Evolutionary conservation across 2,113 vertebrate genomes (phyloP).

Genomic region (Corydoras sp.): DNA sequence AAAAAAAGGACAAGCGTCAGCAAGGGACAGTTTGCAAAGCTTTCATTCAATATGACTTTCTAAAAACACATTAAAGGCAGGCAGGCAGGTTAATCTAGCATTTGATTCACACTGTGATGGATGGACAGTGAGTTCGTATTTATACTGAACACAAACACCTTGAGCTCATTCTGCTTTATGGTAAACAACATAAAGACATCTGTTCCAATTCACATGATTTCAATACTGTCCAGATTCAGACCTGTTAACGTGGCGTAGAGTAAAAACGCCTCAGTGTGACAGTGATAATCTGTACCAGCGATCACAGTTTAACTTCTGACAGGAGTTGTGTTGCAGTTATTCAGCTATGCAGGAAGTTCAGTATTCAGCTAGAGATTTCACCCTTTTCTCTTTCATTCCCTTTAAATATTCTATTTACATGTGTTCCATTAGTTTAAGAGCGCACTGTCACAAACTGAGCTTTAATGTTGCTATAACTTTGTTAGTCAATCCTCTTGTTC

Average conservation of each 20-base stretch:
- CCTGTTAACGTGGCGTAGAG: constrained; percentile 3
- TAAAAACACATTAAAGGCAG: constrained; percentile 23
- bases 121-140: constrained; percentile 11
- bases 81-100: constrained; percentile 5
- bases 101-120: neutral
- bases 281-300: constrained; percentile 4
- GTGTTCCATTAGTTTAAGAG: neutral
- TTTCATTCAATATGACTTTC: constrained; percentile 29
- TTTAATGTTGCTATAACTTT: no score
- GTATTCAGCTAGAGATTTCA: no score
- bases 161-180: constrained; percentile 34
- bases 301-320: constrained; percentile 17
- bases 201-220: constrained; percentile 5
- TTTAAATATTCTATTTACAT: constrained; percentile 51
- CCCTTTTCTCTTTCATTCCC: no score
- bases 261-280: constrained; percentile 13
- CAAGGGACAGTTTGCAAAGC: constrained; percentile 9
- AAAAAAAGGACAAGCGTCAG: constrained; percentile 8
- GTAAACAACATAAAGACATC: constrained; percentile 28
- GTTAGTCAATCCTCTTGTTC: neutral
- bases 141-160: constrained; percentile 26
- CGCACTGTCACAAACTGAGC: no score
- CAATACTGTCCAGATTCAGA: constrained; percentile 17
- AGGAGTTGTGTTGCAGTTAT: constrained; percentile 16
- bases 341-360: constrained; percentile 34